phyloP scores from a whole-genome alignment of 2,888 invertebrate genomes.

The Neoitamus cyanurus region DNA sequence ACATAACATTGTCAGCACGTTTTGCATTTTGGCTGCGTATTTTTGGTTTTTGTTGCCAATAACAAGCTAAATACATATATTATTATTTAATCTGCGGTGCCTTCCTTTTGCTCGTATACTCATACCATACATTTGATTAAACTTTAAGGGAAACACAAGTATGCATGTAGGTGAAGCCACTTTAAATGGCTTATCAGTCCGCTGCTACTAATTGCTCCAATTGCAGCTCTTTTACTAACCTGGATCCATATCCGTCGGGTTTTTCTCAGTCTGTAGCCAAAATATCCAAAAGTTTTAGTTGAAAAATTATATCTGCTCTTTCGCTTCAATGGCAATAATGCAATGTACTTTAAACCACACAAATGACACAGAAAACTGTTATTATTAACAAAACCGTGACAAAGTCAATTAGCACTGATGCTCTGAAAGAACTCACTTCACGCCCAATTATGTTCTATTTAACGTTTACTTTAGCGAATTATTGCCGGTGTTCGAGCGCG shows the following conservation, averaged over 20 bases:
- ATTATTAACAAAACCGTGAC: conserved; percentile 29
- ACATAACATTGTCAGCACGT: too few relatives aligned
- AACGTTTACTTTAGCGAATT: not conserved
- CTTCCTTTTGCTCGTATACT: too few relatives aligned
- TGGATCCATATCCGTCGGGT: conserved; percentile 51
- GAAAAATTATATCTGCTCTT: not conserved
- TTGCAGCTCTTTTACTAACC: conserved; percentile 28
- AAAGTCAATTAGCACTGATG: conserved; percentile 29
- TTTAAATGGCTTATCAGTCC: too few relatives aligned
- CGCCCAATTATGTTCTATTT: conserved; percentile 42
- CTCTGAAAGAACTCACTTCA: conserved; percentile 28
- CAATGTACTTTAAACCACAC: not conserved
- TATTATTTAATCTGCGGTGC: too few relatives aligned
- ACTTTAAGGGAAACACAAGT: too few relatives aligned
- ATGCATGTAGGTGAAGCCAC: too few relatives aligned
- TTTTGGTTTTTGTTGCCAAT: too few relatives aligned
- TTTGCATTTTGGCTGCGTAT: too few relatives aligned
- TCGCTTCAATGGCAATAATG: not conserved
- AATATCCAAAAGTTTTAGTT: conserved; percentile 8
- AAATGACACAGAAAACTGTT: conserved; percentile 18
- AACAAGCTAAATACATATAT: too few relatives aligned
- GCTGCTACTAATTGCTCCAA: not conserved
- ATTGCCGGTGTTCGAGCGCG: not conserved
- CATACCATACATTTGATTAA: too few relatives aligned
- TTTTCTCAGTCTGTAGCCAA: not conserved